Evolutionary conservation across 2,113 vertebrate genomes (phyloP).

Genomic region (Tyrannus savana): DNA sequence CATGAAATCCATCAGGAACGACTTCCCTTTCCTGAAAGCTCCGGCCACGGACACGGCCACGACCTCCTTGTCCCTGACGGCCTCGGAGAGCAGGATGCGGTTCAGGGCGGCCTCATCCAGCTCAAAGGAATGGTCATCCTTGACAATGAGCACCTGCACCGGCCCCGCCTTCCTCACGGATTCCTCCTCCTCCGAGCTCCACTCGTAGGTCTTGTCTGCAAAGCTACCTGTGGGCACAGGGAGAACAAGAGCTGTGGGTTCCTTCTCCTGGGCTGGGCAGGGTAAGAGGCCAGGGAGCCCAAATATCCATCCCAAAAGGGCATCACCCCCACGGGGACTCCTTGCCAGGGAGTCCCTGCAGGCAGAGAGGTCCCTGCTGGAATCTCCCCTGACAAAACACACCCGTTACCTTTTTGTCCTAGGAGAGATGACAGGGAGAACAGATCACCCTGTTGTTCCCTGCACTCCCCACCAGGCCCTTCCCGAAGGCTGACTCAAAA

Average conservation of each 20-base stretch:
- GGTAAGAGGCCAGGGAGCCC: neutral
- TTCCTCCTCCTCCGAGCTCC: slow-evolving; percentile 97
- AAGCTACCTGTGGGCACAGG: slow-evolving; percentile 75
- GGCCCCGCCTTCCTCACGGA: slow-evolving; percentile 88
- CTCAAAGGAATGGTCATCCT: slow-evolving; percentile 97
- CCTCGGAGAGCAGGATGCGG: slow-evolving; percentile 90
- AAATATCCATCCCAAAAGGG: neutral
- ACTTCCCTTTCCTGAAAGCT: slow-evolving; percentile 97
- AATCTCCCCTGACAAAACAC: neutral
- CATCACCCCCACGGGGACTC: rapidly evolving
- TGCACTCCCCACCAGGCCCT: neutral
- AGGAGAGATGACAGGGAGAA: neutral
- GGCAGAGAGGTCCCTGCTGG: neutral
- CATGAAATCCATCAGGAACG: slow-evolving; percentile 99
- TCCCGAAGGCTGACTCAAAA: neutral
- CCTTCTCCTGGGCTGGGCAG: neutral
- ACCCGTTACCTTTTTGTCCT: neutral
- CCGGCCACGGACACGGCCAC: slow-evolving; percentile 96
- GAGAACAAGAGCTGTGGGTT: neutral
- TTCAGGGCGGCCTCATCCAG: slow-evolving; percentile 91
- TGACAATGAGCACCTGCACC: slow-evolving; percentile 93
- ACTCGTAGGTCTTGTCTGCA: slow-evolving; percentile 88
- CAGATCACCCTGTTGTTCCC: neutral
- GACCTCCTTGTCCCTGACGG: slow-evolving; percentile 91
- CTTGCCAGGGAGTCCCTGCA: too few species aligned